Base-by-base conservation (phyloP, 2,113 vertebrate genomes). In the Lutjanus erythropterus region DNA sequence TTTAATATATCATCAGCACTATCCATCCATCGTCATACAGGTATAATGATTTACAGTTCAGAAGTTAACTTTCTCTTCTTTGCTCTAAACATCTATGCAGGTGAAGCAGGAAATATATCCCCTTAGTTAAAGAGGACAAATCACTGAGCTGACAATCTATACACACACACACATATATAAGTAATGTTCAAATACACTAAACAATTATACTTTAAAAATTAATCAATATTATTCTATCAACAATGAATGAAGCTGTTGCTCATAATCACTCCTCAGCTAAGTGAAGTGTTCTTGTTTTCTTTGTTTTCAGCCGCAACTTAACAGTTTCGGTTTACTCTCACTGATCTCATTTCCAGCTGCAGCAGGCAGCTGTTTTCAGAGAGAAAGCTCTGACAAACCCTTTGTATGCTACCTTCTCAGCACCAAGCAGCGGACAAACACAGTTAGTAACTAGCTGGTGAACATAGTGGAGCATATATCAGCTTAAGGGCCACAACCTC, bases 11-110 rank as follows among this genome's bases (percentile, higher is more conserved):
- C 64, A 67, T 49, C 21, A 79, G 75, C 23, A 16, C 62, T 12
- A 65, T n/a, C n/a, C 64, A 42, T 75, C 52, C 23, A 47, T 62
- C 16, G 3, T 50, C 62, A 58, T 14, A 0, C 8, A 66, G 69
- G 67, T 53, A 9, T 35, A 62, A 60, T 19, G 44, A 67, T 25
- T 14, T 62, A 83, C 6, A 59, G 49, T 50, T 71, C 46, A 78
- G 74, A 37, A 56, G 67, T 49, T 10, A 58, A 85, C 70, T 85
- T 72, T 75, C 6, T 15, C 44, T 75, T 15, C 44, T 75, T 73
- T 75, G 78, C 44, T 78, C 2, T 35, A 0, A 77, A 53, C 35
- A 49, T 79, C 25, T 21, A 25, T 6, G 10, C 14, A 56, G 59
- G 31, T 74, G 23, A 75, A 78, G 47, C 7, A 18, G 23, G 47